Evolutionary conservation across 2,797 vertebrate species (phyloP), one percentile per base, ranked within the genome.

Genomic region (Centroberyx gerrardi): DNA sequence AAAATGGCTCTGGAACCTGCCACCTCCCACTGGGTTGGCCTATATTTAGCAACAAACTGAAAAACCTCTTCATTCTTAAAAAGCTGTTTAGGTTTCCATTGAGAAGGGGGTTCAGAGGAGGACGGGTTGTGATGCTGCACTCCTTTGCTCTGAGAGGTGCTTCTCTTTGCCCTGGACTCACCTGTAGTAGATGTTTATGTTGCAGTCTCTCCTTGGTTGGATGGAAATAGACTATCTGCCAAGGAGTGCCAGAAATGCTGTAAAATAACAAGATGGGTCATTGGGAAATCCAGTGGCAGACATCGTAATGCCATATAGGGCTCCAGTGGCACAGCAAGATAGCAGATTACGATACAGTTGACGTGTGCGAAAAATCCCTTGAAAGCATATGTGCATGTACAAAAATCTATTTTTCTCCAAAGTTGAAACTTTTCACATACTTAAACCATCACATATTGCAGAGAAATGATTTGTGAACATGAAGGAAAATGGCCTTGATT

Each of bases 1-100:
- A 92, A 94, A 93, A 93, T 95, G 95, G 94, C 94, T 94, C 86
- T 64, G 79, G 86, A 91, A 92, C 91, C 89, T 90, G 88, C 91
- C 77, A 69, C 87, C 91, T 93, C 91, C 91, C 89, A 90, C 90
- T 48, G 79, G 89, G 84, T 78, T 76, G 82, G 68, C 59, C 95
- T 96, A 96, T 93, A 95, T 96, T 95, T 96, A 96, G 95, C 89
- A 94, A 94, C 93, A 94, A 93, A 93, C 94, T 94, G 90, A 93
- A 94, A 94, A 93, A 87, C 76, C 88, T 93, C 82, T 89, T 95
- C 93, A 95, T 95, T 95, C 92, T 95, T 94, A 94, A 94, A 94
- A 95, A 87, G 85, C 81, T 90, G 87, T 93, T 94, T 92, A 91
- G 87, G 80, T 94, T 94, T 93, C 92, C 90, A 94, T 90, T 91